Percentiles rank a stretch among this genome's conserved stretches.
phyloP scores from a whole-genome alignment of 92 coral and sea anemone species.

The Umimayanthus kanabou region DNA sequence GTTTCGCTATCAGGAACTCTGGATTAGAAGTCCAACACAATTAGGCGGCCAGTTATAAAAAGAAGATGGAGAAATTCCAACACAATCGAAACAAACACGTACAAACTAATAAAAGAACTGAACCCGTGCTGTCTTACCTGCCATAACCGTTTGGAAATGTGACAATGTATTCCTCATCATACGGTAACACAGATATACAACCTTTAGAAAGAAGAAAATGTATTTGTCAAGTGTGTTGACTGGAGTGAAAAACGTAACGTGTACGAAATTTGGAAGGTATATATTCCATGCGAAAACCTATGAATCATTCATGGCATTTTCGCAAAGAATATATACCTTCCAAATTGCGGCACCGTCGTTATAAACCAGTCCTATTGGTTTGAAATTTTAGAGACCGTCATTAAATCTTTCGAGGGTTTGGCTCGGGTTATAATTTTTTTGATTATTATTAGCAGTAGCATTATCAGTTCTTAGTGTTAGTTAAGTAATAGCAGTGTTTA shows the following conservation, averaged over 20 bases:
- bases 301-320: no score
- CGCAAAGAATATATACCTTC: no score
- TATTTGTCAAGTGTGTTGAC: background rate
- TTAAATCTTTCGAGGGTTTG: no score
- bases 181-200: conserved; percentile 90
- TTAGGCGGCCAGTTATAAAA: background rate
- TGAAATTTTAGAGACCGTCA: no score
- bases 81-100: background rate
- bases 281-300: no score
- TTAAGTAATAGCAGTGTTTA: no score
- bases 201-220: conserved; percentile 44
- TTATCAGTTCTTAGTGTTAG: no score
- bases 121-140: conserved; percentile 55
- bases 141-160: conserved; percentile 98
- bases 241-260: background rate
- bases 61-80: background rate
- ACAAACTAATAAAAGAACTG: background rate
- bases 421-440: no score
- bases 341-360: no score
- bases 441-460: no score
- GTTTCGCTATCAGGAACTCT: background rate
- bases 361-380: no score
- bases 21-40: background rate
- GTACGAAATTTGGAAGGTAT: no score
- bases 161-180: conserved; percentile 92